phyloP scores from a whole-genome alignment of 2,113 vertebrate genomes.

The Pachyramphus minor region DNA sequence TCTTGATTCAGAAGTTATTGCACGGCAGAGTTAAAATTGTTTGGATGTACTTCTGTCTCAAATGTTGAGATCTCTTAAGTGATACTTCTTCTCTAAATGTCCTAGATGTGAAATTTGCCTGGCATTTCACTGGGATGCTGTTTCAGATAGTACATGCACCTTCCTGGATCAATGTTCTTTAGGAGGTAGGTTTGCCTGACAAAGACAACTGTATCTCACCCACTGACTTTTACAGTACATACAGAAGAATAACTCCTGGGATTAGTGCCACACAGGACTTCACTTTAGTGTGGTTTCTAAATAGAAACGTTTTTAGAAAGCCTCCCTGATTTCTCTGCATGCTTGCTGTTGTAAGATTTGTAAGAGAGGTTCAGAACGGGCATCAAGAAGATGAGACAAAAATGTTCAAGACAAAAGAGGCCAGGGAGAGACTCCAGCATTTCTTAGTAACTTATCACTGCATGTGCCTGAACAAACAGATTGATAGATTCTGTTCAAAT shows the following conservation, averaged over 20 bases:
- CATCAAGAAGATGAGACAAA: background rate
- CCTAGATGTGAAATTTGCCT: background rate
- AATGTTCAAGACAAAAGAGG: background rate
- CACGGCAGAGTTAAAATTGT: background rate
- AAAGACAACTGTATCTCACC: background rate
- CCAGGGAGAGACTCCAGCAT: background rate
- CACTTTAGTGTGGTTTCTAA: background rate
- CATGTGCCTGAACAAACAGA: conserved; percentile 17
- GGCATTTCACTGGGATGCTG: background rate
- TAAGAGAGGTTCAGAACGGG: background rate
- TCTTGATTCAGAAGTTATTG: background rate
- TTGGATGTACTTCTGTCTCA: background rate
- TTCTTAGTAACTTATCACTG: background rate
- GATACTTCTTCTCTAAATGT: background rate
- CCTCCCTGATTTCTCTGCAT: background rate
- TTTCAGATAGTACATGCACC: background rate
- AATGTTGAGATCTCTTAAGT: background rate
- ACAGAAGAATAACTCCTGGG: background rate
- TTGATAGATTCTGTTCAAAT: conserved; percentile 37
- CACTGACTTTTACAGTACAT: background rate
- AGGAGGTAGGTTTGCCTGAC: background rate
- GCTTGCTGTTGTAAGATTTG: background rate
- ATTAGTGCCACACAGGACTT: background rate
- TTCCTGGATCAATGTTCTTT: background rate
- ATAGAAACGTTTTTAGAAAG: background rate